phyloP scores from a whole-genome alignment of 2,888 invertebrate species.

The Phortica magna region DNA sequence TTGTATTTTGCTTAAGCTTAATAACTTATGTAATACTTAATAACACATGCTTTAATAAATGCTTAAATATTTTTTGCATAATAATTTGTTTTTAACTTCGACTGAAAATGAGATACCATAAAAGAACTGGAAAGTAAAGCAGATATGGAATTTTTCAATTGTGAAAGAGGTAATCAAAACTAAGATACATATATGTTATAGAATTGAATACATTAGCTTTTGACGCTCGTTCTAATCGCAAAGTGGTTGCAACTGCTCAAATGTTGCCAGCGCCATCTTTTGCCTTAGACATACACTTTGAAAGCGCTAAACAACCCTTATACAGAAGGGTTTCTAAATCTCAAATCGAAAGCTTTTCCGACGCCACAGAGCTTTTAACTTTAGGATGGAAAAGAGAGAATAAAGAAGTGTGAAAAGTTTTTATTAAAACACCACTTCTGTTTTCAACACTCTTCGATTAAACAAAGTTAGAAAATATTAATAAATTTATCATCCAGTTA shows the following conservation, averaged over 20 bases:
- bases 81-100: slow-evolving; percentile 16
- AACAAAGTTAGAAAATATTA: too few species aligned
- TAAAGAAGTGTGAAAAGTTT: background rate
- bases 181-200: background rate
- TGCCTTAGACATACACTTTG: slow-evolving; percentile 43
- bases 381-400: slow-evolving; percentile 22
- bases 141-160: background rate
- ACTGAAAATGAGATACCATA: background rate
- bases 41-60: slow-evolving; percentile 48
- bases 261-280: slow-evolving; percentile 57
- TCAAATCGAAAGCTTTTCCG: slow-evolving; percentile 64
- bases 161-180: slow-evolving; percentile 16
- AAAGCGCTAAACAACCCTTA: slow-evolving; percentile 41
- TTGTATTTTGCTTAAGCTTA: slow-evolving; percentile 37
- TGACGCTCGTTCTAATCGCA: too few species aligned
- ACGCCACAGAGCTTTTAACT: slow-evolving; percentile 56
- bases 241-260: background rate
- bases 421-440: background rate
- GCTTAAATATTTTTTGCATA: slow-evolving; percentile 48
- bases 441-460: background rate
- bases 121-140: background rate
- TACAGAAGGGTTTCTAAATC: slow-evolving; percentile 63
- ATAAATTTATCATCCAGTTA: too few species aligned
- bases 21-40: slow-evolving; percentile 27
- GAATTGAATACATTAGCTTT: too few species aligned